Conservation (phyloP, 1,140 invertebrate species). For the Papilio aristodemus region DNA sequence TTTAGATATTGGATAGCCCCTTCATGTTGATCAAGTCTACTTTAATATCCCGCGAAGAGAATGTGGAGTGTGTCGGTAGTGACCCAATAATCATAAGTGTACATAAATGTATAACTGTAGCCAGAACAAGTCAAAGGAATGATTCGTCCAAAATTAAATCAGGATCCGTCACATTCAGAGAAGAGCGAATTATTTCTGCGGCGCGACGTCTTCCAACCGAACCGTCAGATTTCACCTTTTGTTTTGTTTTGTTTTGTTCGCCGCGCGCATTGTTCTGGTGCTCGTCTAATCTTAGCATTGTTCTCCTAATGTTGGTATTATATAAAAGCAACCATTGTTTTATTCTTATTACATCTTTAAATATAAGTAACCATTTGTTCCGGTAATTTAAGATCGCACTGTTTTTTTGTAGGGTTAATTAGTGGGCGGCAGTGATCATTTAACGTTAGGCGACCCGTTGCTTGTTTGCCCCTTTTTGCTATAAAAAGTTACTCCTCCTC, state of each 20-base stretch:
- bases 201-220: background rate
- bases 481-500: too few species aligned
- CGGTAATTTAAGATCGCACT: background rate
- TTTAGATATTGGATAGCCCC: too few species aligned
- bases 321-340: background rate
- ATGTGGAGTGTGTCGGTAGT: too few species aligned
- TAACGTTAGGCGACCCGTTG: too few species aligned
- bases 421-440: too few species aligned
- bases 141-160: background rate
- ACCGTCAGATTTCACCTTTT: background rate
- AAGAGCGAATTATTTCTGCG: background rate
- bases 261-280: background rate
- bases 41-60: too few species aligned
- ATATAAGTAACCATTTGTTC: background rate
- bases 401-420: background rate
- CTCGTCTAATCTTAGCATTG: constrained; percentile 3
- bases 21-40: too few species aligned
- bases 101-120: background rate
- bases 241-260: constrained; percentile 16
- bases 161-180: background rate
- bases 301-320: constrained; percentile 4
- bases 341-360: background rate
- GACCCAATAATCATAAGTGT: too few species aligned
- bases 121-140: background rate
- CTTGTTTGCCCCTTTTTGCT: too few species aligned